Conservation (phyloP, 2,888 invertebrate species). For the Bibio marci region DNA sequence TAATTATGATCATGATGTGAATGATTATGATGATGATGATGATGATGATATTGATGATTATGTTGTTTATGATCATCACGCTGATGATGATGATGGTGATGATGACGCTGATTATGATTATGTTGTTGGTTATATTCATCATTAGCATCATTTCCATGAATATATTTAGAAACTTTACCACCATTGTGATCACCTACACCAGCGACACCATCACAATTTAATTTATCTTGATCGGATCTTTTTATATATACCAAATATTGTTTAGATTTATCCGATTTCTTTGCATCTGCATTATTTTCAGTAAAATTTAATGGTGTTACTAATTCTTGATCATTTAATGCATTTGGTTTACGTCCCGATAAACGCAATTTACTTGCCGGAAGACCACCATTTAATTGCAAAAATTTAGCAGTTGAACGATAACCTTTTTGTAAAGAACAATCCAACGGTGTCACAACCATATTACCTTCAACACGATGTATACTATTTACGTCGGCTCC, state of each 20-base stretch:
- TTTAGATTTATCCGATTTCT: conserved; percentile 17
- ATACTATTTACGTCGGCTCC: conserved; percentile 76
- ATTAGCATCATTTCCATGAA: no score
- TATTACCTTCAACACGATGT: conserved; percentile 65
- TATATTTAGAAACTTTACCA: no score
- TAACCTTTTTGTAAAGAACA: conserved; percentile 76
- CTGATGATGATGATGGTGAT: not conserved
- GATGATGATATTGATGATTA: conserved; percentile 15
- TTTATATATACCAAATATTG: conserved; percentile 23
- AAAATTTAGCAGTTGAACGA: conserved; percentile 79
- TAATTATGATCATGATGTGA: conserved; percentile 9
- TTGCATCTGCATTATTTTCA: conserved; percentile 18
- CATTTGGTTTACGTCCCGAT: conserved; percentile 23
- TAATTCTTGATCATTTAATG: conserved; percentile 22
- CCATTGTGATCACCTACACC: no score
- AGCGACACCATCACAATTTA: no score
- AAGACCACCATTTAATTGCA: conserved; percentile 77
- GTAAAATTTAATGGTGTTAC: conserved; percentile 25
- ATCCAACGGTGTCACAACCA: conserved; percentile 78
- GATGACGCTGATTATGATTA: conserved; percentile 18
- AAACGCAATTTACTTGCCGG: conserved; percentile 51
- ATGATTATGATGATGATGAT: conserved; percentile 12
- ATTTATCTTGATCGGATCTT: conserved; percentile 19
- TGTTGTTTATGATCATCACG: no score
- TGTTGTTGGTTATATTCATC: conserved; percentile 1